phyloP scores from a whole-genome alignment of 2,113 vertebrate genomes.

The Malurus cyaneus region DNA sequence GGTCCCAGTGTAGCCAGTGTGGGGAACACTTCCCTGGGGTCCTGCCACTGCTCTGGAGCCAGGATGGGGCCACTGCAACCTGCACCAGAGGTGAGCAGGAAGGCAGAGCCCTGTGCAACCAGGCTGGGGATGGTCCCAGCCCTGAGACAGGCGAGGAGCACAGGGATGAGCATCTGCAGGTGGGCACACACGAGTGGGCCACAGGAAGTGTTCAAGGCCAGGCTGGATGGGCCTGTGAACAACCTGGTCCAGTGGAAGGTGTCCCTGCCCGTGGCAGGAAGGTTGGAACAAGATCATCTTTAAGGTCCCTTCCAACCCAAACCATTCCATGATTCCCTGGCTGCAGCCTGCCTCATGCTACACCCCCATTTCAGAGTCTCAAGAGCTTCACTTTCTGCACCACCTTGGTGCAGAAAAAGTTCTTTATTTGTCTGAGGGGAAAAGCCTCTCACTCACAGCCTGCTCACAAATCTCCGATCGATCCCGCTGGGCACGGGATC shows the following conservation, averaged over 20 bases:
- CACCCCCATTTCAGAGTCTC: not conserved
- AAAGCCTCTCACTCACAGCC: not conserved
- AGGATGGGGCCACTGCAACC: not conserved
- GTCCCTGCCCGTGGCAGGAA: not conserved
- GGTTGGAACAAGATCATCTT: not conserved
- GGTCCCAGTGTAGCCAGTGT: accelerated
- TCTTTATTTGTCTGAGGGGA: not conserved
- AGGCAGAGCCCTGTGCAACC: accelerated
- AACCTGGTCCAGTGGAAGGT: not conserved
- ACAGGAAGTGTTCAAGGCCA: not conserved
- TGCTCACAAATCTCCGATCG: not conserved
- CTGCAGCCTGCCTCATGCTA: not conserved
- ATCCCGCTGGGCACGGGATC: not conserved
- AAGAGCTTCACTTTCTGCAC: not conserved
- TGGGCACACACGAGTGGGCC: not conserved
- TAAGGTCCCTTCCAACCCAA: not conserved
- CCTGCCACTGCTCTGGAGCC: not conserved
- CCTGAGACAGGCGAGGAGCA: accelerated
- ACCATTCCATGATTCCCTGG: not conserved
- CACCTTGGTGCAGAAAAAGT: not conserved
- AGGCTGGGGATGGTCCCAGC: not conserved
- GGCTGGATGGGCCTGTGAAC: not conserved
- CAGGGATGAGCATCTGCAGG: not conserved
- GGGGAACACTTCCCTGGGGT: not conserved
- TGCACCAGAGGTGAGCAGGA: not conserved